phyloP scores from a whole-genome alignment of 2,113 vertebrate genomes.

The Oenanthe melanoleuca region DNA sequence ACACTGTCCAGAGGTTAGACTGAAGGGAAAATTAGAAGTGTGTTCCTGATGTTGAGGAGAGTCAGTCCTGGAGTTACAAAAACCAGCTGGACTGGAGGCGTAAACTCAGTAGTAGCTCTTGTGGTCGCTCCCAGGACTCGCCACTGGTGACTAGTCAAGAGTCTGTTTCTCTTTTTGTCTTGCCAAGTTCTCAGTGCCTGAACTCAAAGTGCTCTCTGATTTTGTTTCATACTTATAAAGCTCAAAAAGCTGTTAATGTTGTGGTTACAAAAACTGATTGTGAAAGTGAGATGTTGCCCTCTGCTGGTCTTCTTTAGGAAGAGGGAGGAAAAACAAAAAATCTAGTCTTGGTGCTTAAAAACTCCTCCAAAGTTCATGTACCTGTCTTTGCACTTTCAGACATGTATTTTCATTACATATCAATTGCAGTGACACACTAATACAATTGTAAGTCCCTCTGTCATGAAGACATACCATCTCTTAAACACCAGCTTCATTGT shows the following conservation, averaged over 20 bases:
- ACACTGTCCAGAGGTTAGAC: background rate
- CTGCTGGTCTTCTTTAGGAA: constrained; percentile 20
- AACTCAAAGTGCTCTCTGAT: background rate
- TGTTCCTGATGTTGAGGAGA: background rate
- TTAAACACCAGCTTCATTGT: background rate
- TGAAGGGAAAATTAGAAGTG: background rate
- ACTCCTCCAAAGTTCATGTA: background rate
- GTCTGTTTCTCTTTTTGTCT: background rate
- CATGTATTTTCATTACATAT: background rate
- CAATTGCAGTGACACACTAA: background rate
- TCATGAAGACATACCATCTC: background rate
- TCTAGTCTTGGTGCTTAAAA: background rate
- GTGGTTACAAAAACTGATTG: background rate
- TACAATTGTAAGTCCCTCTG: background rate
- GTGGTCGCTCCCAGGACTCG: background rate
- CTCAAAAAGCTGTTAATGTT: background rate
- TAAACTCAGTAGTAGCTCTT: background rate
- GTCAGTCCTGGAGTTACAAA: background rate
- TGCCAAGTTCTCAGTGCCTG: background rate
- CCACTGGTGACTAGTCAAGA: background rate
- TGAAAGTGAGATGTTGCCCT: constrained; percentile 55
- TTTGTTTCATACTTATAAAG: background rate
- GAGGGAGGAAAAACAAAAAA: background rate
- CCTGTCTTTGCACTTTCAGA: background rate
- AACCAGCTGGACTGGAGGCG: background rate